These are phyloP conservation scores for Biston stratarius DNA, from an alignment of 2,888 invertebrate genomes.

Conservation along the genomic window DNA sequence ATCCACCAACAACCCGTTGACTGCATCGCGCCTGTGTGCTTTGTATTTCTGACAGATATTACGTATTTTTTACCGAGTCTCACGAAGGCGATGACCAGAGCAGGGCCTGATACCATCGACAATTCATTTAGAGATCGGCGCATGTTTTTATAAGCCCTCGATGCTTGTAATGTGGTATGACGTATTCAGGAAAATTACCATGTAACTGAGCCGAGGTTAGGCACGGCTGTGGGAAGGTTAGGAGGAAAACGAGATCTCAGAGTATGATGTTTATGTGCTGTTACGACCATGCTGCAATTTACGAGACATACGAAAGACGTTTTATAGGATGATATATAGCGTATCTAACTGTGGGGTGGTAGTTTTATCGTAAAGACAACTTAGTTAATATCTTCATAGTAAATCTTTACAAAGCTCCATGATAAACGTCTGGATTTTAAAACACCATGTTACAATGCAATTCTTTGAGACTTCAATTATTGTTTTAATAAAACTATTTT, in stretches of 20 bases:
- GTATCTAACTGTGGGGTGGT: background rate
- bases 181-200: conserved; percentile 54
- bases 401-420: background rate
- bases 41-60: conserved; percentile 9
- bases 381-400: background rate
- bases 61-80: conserved; percentile 25
- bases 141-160: conserved; percentile 63
- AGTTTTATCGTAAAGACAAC: background rate
- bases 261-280: background rate
- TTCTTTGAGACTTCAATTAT: too few species aligned
- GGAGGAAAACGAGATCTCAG: conserved; percentile 26
- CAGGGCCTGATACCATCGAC: conserved; percentile 73
- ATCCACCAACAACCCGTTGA: background rate
- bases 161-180: conserved; percentile 59
- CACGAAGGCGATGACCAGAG: conserved; percentile 53
- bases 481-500: too few species aligned
- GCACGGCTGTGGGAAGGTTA: conserved; percentile 28
- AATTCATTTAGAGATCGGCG: conserved; percentile 69
- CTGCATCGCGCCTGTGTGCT: conserved; percentile 1
- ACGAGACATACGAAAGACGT: background rate
- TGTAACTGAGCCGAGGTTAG: conserved; percentile 30
- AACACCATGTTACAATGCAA: background rate
- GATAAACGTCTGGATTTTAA: background rate
- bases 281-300: background rate
- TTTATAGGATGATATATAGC: background rate